Evolutionary conservation across 2,888 invertebrate species (phyloP).

Genomic region (Polietes domitor): DNA sequence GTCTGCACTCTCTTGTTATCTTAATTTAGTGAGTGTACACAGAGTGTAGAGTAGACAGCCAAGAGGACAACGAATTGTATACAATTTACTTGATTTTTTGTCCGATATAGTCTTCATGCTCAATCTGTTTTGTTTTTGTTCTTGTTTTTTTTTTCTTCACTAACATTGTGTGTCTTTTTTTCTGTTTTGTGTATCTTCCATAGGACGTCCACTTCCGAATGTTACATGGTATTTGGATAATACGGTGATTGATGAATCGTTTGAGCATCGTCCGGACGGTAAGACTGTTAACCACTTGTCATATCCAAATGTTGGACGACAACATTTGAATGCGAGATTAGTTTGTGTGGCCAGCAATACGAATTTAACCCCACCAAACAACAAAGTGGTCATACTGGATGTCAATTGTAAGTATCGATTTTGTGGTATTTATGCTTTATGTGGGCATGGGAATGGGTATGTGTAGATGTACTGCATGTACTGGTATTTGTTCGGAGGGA

Average conservation of each 20-base stretch:
- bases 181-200: slow-evolving; percentile 33
- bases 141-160: slow-evolving; percentile 29
- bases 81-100: slow-evolving; percentile 34
- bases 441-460: not conserved
- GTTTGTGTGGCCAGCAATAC: slow-evolving; percentile 95
- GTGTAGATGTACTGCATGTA: not conserved
- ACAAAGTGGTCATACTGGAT: slow-evolving; percentile 90
- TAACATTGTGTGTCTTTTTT: slow-evolving; percentile 37
- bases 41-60: slow-evolving; percentile 32
- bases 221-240: slow-evolving; percentile 94
- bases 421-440: slow-evolving; percentile 59
- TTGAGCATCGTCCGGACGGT: slow-evolving; percentile 86
- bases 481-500: not conserved
- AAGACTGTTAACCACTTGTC: slow-evolving; percentile 90
- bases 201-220: slow-evolving; percentile 89
- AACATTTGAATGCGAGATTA: slow-evolving; percentile 91
- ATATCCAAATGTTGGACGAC: slow-evolving; percentile 90
- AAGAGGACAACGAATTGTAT: slow-evolving; percentile 41
- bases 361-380: slow-evolving; percentile 89
- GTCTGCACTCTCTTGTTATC: slow-evolving; percentile 47
- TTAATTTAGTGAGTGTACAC: slow-evolving; percentile 56
- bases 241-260: slow-evolving; percentile 91
- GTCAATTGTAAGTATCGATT: slow-evolving; percentile 89
- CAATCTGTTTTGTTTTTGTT: slow-evolving; percentile 40
- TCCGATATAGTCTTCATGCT: not conserved